Conservation (phyloP, 1,140 invertebrate species). For the Pseudomyrmex concolor region DNA sequence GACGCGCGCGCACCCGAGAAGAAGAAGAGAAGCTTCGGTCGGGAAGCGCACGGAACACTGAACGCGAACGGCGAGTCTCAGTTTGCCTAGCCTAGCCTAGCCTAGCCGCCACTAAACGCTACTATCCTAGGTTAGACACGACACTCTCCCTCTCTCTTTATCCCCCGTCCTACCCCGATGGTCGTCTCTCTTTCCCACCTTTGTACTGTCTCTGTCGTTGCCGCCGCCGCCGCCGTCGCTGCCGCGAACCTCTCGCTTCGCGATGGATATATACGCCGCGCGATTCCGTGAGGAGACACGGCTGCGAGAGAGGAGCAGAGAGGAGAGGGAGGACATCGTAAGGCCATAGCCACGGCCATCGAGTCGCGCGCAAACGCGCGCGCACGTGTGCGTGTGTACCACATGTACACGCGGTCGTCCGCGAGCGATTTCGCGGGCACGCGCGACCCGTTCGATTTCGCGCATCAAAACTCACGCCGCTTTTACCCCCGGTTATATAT, state of each 20-base stretch:
- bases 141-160: conserved; percentile 75
- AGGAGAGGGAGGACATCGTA: conserved; percentile 72
- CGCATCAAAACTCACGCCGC: conserved; percentile 26
- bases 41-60: conserved; percentile 78
- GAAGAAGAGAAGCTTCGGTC: conserved; percentile 59
- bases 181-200: conserved; percentile 23
- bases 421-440: not conserved
- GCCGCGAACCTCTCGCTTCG: conserved; percentile 7
- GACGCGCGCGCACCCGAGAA: conserved; percentile 26
- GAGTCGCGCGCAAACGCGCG: conserved; percentile 71
- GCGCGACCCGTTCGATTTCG: conserved; percentile 35
- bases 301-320: conserved; percentile 49
- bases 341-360: conserved; percentile 85
- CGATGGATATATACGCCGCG: conserved; percentile 42
- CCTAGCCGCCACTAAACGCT: conserved; percentile 81
- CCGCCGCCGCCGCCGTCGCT: conserved; percentile 45
- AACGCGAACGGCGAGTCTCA: conserved; percentile 77
- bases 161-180: conserved; percentile 7
- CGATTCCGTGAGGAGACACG: conserved; percentile 56
- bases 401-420: conserved; percentile 55
- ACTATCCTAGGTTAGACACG: conserved; percentile 82
- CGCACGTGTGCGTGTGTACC: conserved; percentile 13
- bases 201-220: conserved; percentile 10
- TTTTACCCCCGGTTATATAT: no score
- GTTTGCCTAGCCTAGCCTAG: conserved; percentile 80